A percentile compares a stretch with the other conserved stretches of the same genome.
phyloP scores from a whole-genome alignment of 2,797 vertebrate species.

The Emydoidea blandingii region DNA sequence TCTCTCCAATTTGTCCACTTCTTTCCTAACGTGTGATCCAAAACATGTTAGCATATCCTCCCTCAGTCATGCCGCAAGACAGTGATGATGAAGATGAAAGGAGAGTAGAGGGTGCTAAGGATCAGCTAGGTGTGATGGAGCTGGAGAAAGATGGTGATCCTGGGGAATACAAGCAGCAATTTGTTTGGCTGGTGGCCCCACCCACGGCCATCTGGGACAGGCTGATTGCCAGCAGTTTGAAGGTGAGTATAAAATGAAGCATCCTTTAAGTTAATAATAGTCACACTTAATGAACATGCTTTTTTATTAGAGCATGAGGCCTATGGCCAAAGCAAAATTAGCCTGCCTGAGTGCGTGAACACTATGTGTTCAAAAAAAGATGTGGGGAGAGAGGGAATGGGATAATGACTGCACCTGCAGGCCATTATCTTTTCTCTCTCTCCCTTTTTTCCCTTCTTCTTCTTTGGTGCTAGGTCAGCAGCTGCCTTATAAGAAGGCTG shows the following conservation, averaged over 20 bases:
- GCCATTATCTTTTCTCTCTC: neutral
- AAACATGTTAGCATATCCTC: neutral
- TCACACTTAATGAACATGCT: constrained; percentile 24
- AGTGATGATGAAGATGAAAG: constrained; percentile 47
- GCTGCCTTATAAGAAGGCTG: neutral
- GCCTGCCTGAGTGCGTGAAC: neutral
- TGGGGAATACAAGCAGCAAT: constrained; percentile 21
- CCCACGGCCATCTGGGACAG: neutral
- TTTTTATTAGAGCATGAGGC: neutral
- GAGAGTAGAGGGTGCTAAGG: constrained; percentile 45
- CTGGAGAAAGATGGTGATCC: constrained; percentile 23
- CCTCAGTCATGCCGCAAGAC: neutral
- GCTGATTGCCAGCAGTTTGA: constrained; percentile 36
- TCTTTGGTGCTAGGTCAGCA: neutral
- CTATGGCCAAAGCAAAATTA: constrained; percentile 45
- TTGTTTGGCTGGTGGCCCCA: constrained; percentile 30
- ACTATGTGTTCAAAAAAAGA: fast-evolving
- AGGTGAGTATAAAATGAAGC: constrained; percentile 46
- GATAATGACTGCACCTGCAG: neutral
- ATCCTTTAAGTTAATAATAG: constrained; percentile 37
- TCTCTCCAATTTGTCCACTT: neutral
- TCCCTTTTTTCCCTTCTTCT: neutral
- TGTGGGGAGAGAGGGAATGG: neutral
- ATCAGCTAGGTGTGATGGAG: constrained; percentile 36
- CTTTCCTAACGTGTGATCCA: neutral